Evolutionary conservation across 2,797 vertebrate species (phyloP), one percentile per base, ranked within the genome.

Genomic region (Mormyrus proboscirostris): DNA sequence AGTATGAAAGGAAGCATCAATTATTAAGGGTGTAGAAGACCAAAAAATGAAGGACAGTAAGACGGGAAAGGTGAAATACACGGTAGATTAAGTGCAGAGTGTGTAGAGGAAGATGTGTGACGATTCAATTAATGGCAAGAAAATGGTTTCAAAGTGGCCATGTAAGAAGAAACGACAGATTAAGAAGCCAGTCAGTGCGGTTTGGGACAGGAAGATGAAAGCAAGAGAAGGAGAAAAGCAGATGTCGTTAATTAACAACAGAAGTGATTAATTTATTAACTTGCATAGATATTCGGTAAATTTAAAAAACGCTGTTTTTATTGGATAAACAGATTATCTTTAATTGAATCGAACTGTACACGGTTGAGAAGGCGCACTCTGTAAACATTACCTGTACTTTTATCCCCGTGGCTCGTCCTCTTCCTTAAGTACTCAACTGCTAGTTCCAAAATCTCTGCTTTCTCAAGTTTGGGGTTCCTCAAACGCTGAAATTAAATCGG

Each of bases 391-490:
- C 85, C 86, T 25, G 59, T 57, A 47, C 57, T 22, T 65, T 9
- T 90, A 49, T 53, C 87, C 50, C 10, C 50, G 1, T 22, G 82
- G 10, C 29, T 76, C 0, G 90, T 47, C 90, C 89, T 92, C n/a
- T 93, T 95, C 92, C 93, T 90, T 91, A 96, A 93, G 91, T 96
- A 96, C 69, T 94, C 93, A 57, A 96, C 96, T 0, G 96, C 95
- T 59, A 96, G 92, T 83, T 97, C 96, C 93, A 97, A 91, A 19
- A 97, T 97, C 91, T 96, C 96, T 0, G 96, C 96, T 85, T 97
- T 97, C 92, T 97, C 96, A 93, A 96, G 93, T 91, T 96, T 97
- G 7, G 95, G 96, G 91, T 95, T 97, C 88, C 94, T 95, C 73
- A 97, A 93, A 90, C 95, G 95, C 96, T 97, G 49, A 5, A 50